Evolutionary conservation across 2,888 invertebrate species (phyloP).

Genomic region (Drosophila falleni): DNA sequence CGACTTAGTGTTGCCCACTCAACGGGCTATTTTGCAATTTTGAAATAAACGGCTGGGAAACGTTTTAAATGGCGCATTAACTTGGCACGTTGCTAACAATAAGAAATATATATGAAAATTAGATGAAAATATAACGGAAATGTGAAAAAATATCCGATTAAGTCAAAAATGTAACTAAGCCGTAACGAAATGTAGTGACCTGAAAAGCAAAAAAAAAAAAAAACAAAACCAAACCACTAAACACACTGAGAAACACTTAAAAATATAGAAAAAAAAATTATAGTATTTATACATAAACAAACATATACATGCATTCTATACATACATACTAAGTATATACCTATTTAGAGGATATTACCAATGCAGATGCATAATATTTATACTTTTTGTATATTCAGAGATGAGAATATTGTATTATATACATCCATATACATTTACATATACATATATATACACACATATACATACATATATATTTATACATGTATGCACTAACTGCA

Average conservation of each 20-base stretch:
- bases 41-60: conserved; percentile 60
- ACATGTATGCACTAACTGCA: conserved; percentile 39
- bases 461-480: conserved; percentile 18
- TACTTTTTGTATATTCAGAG: conserved; percentile 68
- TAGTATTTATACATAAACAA: conserved; percentile 42
- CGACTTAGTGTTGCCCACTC: conserved; percentile 18
- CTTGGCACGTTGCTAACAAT: conserved; percentile 30
- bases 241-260: conserved; percentile 12
- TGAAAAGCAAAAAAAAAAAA: conserved; percentile 53
- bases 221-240: conserved; percentile 24
- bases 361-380: conserved; percentile 58
- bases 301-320: conserved; percentile 30
- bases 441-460: conserved; percentile 17
- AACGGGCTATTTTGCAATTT: conserved; percentile 39
- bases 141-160: not conserved
- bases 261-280: conserved; percentile 17
- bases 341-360: conserved; percentile 59
- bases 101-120: not conserved
- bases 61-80: conserved; percentile 40
- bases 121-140: not conserved
- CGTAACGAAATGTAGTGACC: conserved; percentile 76
- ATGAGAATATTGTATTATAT: conserved; percentile 58
- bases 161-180: conserved; percentile 42
- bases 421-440: conserved; percentile 34
- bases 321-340: conserved; percentile 31